A percentile compares a stretch with the other conserved stretches of the same genome.
These are phyloP conservation scores for Amblyopsis rosae DNA, from an alignment of 2,113 vertebrate species.

Conservation along the genomic window DNA sequence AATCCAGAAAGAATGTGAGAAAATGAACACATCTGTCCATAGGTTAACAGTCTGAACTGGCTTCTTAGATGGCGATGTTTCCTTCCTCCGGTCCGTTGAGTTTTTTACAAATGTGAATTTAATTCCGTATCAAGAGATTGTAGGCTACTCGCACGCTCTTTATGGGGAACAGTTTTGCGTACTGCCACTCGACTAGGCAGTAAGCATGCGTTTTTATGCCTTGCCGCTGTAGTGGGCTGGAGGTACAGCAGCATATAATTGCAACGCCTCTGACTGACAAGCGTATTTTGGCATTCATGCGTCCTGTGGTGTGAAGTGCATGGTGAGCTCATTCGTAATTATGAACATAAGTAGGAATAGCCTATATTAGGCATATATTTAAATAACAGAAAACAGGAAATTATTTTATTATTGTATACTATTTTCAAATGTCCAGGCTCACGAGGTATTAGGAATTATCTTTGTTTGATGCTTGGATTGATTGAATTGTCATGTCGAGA, in stretches of 20 bases:
- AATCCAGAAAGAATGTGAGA: background rate
- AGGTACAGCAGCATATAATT: constrained; percentile 29
- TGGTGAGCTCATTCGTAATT: too few relatives aligned
- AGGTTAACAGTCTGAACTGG: constrained; percentile 17
- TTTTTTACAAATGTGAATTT: too few relatives aligned
- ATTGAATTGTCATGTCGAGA: too few relatives aligned
- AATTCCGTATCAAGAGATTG: too few relatives aligned
- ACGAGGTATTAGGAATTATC: too few relatives aligned
- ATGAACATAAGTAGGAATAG: too few relatives aligned
- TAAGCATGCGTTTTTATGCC: constrained; percentile 40
- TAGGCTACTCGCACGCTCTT: too few relatives aligned
- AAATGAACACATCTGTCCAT: background rate
- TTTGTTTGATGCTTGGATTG: too few relatives aligned
- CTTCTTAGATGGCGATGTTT: background rate
- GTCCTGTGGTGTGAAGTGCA: constrained; percentile 3
- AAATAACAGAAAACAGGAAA: background rate
- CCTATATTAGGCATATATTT: background rate
- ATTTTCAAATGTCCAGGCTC: background rate
- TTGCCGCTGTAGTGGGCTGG: constrained; percentile 29
- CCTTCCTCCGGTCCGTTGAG: too few relatives aligned
- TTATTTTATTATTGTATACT: background rate
- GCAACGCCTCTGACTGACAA: constrained; percentile 52
- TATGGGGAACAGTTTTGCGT: constrained; percentile 7
- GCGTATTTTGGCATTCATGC: constrained; percentile 16
- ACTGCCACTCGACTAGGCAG: constrained; percentile 31